Conservation (phyloP, 2,113 vertebrate species). For the Camelus dromedarius region DNA sequence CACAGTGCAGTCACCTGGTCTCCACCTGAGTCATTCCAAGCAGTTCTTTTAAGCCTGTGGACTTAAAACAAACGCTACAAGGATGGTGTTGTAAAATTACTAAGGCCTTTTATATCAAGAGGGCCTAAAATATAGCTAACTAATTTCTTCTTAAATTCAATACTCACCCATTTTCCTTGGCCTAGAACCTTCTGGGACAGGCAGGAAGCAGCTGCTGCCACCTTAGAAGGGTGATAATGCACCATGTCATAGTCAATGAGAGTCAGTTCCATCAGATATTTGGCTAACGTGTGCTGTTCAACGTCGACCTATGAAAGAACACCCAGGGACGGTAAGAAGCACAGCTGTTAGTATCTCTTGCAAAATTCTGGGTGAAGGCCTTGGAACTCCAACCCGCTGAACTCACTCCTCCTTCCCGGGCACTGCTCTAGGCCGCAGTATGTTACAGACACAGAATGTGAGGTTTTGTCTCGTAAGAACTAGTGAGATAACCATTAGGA, state of each 20-base stretch:
- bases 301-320: conserved; percentile 88
- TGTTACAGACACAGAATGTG: neutral
- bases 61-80: neutral
- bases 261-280: conserved; percentile 97
- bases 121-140: neutral
- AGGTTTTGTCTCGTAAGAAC: neutral
- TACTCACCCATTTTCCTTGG: conserved; percentile 91
- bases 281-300: conserved; percentile 94
- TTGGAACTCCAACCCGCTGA: neutral
- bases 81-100: neutral
- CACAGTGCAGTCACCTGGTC: neutral
- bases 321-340: neutral
- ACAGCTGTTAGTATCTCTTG: neutral
- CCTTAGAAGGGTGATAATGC: conserved; percentile 93
- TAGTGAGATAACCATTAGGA: neutral
- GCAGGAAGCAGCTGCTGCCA: conserved; percentile 93
- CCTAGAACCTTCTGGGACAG: conserved; percentile 93
- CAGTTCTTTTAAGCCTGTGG: neutral
- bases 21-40: neutral
- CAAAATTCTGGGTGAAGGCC: neutral
- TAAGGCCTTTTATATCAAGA: neutral
- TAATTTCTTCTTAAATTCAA: neutral
- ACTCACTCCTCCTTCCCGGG: neutral
- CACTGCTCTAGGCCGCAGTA: neutral
- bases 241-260: conserved; percentile 97